Conservation (phyloP, 2,888 invertebrate species). For the Drosophila gaucha region DNA sequence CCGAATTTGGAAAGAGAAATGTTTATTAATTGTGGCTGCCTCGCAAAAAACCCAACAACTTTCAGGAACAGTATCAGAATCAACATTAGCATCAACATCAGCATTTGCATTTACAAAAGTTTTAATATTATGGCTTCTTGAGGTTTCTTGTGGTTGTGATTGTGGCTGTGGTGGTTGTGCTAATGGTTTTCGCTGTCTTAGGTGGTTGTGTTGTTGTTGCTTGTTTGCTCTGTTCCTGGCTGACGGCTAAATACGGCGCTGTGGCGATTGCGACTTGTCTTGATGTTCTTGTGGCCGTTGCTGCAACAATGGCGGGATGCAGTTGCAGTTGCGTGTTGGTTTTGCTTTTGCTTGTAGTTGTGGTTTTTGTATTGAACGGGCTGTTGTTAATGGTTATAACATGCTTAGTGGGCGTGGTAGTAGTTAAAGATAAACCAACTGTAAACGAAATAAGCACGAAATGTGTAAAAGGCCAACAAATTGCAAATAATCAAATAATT, state of each 20-base stretch:
- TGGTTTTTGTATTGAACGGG: conserved; percentile 61
- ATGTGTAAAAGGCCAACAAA: conserved; percentile 57
- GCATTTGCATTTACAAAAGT: conserved; percentile 2
- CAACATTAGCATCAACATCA: conserved; percentile 1
- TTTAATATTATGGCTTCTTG: conserved; percentile 40
- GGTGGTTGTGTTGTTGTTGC: conserved; percentile 32
- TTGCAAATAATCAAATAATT: conserved; percentile 34
- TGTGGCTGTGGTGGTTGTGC: conserved; percentile 40
- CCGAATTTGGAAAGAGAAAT: conserved; percentile 35
- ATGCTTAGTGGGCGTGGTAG: conserved; percentile 91
- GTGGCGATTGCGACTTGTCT: conserved; percentile 52
- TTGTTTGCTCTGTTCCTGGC: conserved; percentile 29
- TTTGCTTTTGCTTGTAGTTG: conserved; percentile 10
- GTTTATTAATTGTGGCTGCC: conserved; percentile 24
- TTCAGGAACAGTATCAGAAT: conserved; percentile 9
- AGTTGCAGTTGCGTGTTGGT: conserved; percentile 48
- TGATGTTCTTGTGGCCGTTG: conserved; percentile 55
- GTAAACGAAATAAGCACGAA: conserved; percentile 86
- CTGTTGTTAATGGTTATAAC: conserved; percentile 86
- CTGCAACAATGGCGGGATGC: conserved; percentile 57
- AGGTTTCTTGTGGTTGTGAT: conserved; percentile 50
- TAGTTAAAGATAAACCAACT: conserved; percentile 88
- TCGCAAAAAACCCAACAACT: conserved; percentile 24
- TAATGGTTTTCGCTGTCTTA: conserved; percentile 38
- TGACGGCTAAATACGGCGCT: conserved; percentile 47